Conservation (phyloP, 2,113 vertebrate genomes). For the Phylloscopus whistleri region DNA sequence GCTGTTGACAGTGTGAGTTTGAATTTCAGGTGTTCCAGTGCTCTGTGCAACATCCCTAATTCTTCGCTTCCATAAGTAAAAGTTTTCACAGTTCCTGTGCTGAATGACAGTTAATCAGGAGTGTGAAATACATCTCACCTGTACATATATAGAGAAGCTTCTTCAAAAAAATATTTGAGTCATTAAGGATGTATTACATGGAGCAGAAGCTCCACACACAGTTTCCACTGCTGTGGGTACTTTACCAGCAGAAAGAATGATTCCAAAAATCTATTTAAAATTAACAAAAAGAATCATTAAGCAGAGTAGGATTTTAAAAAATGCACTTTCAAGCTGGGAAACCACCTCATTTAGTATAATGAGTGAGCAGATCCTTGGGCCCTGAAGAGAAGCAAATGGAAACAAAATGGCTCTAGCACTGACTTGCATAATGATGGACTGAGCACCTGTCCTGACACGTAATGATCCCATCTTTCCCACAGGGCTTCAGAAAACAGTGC, state of each 20-base stretch:
- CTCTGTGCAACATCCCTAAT: not conserved
- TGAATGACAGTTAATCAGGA: not conserved
- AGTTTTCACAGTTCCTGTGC: not conserved
- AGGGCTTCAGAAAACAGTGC: not conserved
- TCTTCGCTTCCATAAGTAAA: not conserved
- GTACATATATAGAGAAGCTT: not conserved
- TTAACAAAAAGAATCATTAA: slow-evolving; percentile 71
- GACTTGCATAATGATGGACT: slow-evolving; percentile 54
- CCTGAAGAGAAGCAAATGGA: slow-evolving; percentile 61
- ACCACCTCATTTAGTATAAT: slow-evolving; percentile 65
- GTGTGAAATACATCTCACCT: not conserved
- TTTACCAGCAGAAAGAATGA: slow-evolving; percentile 45
- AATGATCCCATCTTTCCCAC: slow-evolving; percentile 42
- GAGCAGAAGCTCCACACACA: not conserved
- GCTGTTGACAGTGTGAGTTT: not conserved
- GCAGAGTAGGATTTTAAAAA: slow-evolving; percentile 49
- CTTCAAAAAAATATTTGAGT: not conserved
- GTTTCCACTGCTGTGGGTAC: slow-evolving; percentile 46
- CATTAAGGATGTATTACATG: slow-evolving; percentile 18
- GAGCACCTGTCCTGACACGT: slow-evolving; percentile 2
- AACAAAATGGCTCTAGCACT: slow-evolving; percentile 55
- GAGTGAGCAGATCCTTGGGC: slow-evolving; percentile 62
- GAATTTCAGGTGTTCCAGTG: not conserved
- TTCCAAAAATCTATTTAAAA: slow-evolving; percentile 66
- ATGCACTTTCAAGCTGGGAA: slow-evolving; percentile 69